These are phyloP conservation scores for Mycetomoellerius zeteki DNA, from an alignment of 1,140 invertebrate species.

Conservation along the genomic window DNA sequence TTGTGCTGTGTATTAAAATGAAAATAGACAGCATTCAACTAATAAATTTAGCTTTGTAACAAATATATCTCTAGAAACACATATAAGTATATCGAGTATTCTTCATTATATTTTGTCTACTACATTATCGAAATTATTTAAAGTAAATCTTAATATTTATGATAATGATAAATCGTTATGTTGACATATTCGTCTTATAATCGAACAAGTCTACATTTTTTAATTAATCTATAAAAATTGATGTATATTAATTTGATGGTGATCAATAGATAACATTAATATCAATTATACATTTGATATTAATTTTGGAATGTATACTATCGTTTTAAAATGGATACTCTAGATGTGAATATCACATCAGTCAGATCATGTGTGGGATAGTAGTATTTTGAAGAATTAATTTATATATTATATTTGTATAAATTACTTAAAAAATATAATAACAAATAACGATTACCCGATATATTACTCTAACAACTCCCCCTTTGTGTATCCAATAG, in stretches of 20 bases:
- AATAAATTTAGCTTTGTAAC: constrained; percentile 65
- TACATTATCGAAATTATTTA: constrained; percentile 49
- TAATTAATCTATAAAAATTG: neutral
- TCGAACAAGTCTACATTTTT: constrained; percentile 21
- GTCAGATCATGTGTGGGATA: neutral
- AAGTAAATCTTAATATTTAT: constrained; percentile 25
- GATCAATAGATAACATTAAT: constrained; percentile 17
- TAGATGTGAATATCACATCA: constrained; percentile 13
- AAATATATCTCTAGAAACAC: constrained; percentile 50
- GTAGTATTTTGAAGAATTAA: constrained; percentile 33
- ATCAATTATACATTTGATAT: neutral
- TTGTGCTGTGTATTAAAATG: constrained; percentile 57
- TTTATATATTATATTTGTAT: constrained; percentile 48
- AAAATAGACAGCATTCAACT: constrained; percentile 42
- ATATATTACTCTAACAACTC: constrained; percentile 29
- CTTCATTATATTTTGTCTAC: constrained; percentile 45
- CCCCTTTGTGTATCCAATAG: neutral
- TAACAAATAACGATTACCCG: constrained; percentile 9
- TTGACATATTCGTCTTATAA: constrained; percentile 8
- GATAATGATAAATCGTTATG: constrained; percentile 25
- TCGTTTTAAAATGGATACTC: constrained; percentile 29
- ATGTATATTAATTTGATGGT: constrained; percentile 26
- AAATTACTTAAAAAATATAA: constrained; percentile 51
- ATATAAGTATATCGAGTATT: constrained; percentile 47
- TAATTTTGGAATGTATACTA: constrained; percentile 17